A percentile compares a stretch with the other conserved stretches of the same genome.
phyloP scores from a whole-genome alignment of 2,888 invertebrate species.

The Macrosoma leucophasiata region DNA sequence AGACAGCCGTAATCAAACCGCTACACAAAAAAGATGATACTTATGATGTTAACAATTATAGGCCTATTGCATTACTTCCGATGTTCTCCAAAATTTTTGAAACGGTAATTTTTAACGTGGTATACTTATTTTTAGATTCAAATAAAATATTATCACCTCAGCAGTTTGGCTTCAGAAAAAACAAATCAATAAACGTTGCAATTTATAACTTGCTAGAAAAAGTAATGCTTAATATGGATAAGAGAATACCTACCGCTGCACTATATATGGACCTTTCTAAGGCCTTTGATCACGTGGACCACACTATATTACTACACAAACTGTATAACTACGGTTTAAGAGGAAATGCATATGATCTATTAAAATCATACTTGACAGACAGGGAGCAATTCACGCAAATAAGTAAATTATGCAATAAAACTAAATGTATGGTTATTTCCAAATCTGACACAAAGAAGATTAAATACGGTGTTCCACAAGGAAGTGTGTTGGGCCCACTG shows the following conservation, averaged over 20 bases:
- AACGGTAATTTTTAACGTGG: conserved; percentile 9
- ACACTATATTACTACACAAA: conserved; percentile 7
- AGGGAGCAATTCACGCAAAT: conserved; percentile 5
- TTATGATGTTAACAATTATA: conserved; percentile 7
- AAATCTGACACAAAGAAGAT: neutral
- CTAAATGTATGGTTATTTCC: neutral
- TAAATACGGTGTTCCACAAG: conserved; percentile 7
- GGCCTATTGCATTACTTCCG: conserved; percentile 12
- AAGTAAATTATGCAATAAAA: neutral
- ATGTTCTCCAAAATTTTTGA: conserved; percentile 14
- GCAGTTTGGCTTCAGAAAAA: conserved; percentile 14
- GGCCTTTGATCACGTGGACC: conserved; percentile 10
- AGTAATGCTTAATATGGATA: conserved; percentile 1
- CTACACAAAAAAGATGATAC: conserved; percentile 12
- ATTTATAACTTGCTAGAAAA: conserved; percentile 1
- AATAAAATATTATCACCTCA: conserved; percentile 9
- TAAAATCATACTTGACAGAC: conserved; percentile 6
- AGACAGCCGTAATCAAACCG: conserved; percentile 11
- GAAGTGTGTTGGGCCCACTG: conserved; percentile 7
- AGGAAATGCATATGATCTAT: conserved; percentile 4
- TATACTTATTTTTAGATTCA: conserved; percentile 9
- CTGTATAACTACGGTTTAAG: conserved; percentile 9
- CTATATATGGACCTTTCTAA: conserved; percentile 8
- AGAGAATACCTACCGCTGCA: conserved; percentile 1
- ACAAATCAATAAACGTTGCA: conserved; percentile 3